Conservation (phyloP, 2,113 vertebrate species). For the Silurus meridionalis region DNA sequence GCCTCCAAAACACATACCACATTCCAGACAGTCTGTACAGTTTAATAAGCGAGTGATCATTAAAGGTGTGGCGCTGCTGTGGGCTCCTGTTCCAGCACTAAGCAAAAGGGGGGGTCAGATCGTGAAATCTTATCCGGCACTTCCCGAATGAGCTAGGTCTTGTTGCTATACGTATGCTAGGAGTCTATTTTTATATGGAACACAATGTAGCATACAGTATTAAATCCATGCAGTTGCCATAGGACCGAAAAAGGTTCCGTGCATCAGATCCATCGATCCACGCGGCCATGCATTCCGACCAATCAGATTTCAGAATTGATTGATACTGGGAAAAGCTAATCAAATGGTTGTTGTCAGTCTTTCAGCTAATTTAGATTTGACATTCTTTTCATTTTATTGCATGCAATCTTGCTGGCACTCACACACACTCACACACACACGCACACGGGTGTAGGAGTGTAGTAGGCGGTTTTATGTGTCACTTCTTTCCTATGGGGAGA, state of each 20-base stretch:
- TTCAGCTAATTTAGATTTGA: neutral
- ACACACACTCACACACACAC: constrained; percentile 36
- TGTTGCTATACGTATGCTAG: neutral
- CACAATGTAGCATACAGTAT: too few relatives aligned
- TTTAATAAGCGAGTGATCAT: neutral
- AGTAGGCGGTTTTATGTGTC: constrained; percentile 69
- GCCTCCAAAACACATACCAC: neutral
- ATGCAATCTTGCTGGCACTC: neutral
- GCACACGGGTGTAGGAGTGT: constrained; percentile 58
- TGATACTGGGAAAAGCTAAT: too few relatives aligned
- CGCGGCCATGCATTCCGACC: neutral
- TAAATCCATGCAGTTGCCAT: neutral
- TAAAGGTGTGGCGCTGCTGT: neutral
- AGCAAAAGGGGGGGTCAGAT: neutral
- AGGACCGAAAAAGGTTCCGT: neutral
- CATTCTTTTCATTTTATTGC: neutral
- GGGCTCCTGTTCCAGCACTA: neutral
- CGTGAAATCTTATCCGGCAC: neutral
- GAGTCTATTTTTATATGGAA: neutral
- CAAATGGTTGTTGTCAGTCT: neutral
- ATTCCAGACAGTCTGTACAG: neutral
- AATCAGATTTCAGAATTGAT: neutral
- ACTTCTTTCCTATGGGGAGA: constrained; percentile 75
- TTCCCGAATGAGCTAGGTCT: too few relatives aligned
- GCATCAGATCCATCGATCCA: neutral